Evolutionary conservation across 1,140 invertebrate genomes (phyloP).

Genomic region (Ooceraea biroi): DNA sequence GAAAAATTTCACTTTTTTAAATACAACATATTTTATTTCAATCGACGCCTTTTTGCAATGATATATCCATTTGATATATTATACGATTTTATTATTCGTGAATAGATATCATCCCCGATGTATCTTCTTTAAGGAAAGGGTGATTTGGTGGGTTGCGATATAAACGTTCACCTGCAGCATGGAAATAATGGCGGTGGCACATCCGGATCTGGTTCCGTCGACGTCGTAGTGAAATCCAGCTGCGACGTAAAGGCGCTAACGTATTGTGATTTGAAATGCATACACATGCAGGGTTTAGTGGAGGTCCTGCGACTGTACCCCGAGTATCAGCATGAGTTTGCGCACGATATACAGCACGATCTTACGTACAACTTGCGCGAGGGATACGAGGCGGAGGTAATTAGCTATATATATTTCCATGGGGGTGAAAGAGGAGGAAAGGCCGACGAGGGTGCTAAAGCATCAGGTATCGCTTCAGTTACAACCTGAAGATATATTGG

Average conservation of each 20-base stretch:
- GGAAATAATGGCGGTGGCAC: constrained; percentile 85
- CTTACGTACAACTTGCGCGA: constrained; percentile 97
- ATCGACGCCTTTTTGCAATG: too few species aligned
- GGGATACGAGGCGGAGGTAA: constrained; percentile 94
- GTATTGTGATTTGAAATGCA: constrained; percentile 98
- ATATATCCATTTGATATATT: too few species aligned
- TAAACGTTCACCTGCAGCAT: constrained; percentile 91
- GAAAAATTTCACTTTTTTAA: too few species aligned
- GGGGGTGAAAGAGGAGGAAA: background rate
- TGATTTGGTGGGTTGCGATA: constrained; percentile 98
- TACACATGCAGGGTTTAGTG: constrained; percentile 95
- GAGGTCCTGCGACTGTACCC: constrained; percentile 96
- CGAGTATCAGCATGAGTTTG: constrained; percentile 97
- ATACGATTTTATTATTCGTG: background rate
- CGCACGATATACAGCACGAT: constrained; percentile 97
- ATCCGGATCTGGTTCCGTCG: constrained; percentile 86
- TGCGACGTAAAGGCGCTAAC: constrained; percentile 98
- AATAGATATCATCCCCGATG: background rate
- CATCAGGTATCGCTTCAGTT: background rate
- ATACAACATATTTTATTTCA: too few species aligned
- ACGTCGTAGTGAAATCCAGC: constrained; percentile 96
- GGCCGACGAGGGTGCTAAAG: background rate
- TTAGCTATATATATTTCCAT: background rate
- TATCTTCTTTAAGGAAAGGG: constrained; percentile 92
- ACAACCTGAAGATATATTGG: background rate